Base-by-base conservation (phyloP, 2,888 invertebrate species). In the Amphipoea lucens region DNA sequence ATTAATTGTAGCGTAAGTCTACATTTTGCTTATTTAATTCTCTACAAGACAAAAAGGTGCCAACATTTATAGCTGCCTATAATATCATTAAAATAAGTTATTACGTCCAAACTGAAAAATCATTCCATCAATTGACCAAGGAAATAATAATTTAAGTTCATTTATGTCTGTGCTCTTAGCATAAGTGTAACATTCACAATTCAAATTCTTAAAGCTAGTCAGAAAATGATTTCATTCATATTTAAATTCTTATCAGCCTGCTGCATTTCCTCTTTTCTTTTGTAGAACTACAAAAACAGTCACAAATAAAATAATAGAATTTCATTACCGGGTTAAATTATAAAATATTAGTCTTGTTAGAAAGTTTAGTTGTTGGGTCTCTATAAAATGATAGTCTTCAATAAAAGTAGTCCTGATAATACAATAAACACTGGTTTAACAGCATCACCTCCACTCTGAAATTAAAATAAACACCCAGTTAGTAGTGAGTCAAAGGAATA, bases 371-470 rank as follows among this genome's bases (percentile, higher is more conserved):
- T 23, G 29, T 20, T 74, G 5, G 4, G 7, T 54, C 14, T 72
- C 54, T 80, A 82, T 77, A 81, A 79, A 78, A 86, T 65, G 42
- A 88, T 29, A 17, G 60, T 68, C 73, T 80, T 86, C 45, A 89
- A 42, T 65, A 89, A n/a, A 57, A 91, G 20, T 20, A 91, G 72
- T 87, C 90, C 92, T 45, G 86, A 70, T 71, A 93, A 74, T 36
- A 90, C 75, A 54, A 88, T 72, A 6, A 88, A 68, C n/a, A 89
- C 69, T 51, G 95, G 93, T 82, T 91, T 92, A 29, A 87, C 81
- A 66, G 81, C 82, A 65, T 81, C 66, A 84, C 92, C 92, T 73
- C 92, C 94, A 93, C 94, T 95, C 95, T 95, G 95, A 88, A 95
- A 95, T 79, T 11, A 60, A 73, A 78, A 70, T 29, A 67, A 40